A percentile compares a stretch with the other conserved stretches of the same genome.
phyloP scores from a whole-genome alignment of 2,113 vertebrate genomes.

The Forbesichthys papilliferus region DNA sequence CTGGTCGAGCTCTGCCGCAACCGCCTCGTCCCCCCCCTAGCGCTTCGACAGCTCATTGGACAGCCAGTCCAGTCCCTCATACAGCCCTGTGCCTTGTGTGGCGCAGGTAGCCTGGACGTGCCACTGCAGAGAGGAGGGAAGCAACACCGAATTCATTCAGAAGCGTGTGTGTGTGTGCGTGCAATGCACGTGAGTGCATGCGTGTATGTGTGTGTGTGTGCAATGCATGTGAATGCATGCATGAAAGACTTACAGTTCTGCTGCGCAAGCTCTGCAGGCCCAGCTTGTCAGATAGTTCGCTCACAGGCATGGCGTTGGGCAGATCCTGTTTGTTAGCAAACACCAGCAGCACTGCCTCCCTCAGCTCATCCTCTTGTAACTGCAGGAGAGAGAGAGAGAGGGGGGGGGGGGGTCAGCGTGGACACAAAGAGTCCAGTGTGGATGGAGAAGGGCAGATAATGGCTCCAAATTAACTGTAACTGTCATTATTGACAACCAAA shows the following conservation, averaged over 20 bases:
- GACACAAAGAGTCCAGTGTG: not conserved
- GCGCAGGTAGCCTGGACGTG: conserved; percentile 87
- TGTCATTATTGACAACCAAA: not conserved
- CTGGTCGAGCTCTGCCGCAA: conserved; percentile 23
- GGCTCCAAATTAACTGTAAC: not conserved
- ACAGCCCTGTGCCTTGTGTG: conserved; percentile 86
- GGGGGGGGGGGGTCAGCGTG: not conserved
- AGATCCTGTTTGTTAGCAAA: conserved; percentile 94
- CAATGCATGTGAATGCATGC: not conserved
- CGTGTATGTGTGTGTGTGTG: not conserved
- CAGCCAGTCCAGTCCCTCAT: conserved; percentile 90
- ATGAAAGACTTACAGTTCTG: conserved; percentile 77
- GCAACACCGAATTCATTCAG: not conserved
- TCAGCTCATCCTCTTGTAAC: conserved; percentile 86
- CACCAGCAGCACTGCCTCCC: conserved; percentile 84
- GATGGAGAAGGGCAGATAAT: not conserved
- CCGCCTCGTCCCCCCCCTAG: conserved; percentile 33
- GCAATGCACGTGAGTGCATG: not conserved
- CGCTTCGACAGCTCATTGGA: conserved; percentile 84
- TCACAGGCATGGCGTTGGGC: conserved; percentile 86
- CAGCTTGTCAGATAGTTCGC: conserved; percentile 86
- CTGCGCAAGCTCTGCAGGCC: conserved; percentile 80
- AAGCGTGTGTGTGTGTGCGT: not conserved
- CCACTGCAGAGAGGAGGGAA: conserved; percentile 74
- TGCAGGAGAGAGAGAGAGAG: conserved; percentile 30